phyloP scores from a whole-genome alignment of 2,113 vertebrate species.

The Thunnus maccoyii region DNA sequence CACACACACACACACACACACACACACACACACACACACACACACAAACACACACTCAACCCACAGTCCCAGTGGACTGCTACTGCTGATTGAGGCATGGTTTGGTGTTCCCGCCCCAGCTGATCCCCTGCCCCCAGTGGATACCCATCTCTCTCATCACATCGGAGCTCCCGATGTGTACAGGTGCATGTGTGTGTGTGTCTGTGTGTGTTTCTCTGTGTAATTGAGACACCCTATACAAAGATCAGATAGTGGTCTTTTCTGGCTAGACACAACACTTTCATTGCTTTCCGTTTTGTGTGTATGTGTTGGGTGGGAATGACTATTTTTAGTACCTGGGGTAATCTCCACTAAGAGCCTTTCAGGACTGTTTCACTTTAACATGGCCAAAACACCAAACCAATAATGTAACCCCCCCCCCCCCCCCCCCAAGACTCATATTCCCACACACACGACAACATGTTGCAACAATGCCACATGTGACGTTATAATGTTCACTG shows the following conservation, averaged over 20 bases:
- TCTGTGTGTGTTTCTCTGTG: conserved; percentile 37
- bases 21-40: conserved; percentile 28
- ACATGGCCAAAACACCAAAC: conserved; percentile 95
- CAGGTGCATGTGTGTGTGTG: conserved; percentile 18
- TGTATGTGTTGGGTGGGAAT: conserved; percentile 54
- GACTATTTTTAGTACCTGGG: conserved; percentile 93
- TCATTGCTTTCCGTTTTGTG: conserved; percentile 82
- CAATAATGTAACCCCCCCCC: conserved; percentile 88
- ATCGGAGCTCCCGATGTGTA: conserved; percentile 23
- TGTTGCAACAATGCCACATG: conserved; percentile 44
- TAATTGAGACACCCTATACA: conserved; percentile 62
- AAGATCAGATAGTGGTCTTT: conserved; percentile 69
- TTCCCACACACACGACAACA: conserved; percentile 52
- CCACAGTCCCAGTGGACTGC: conserved; percentile 62
- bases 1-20: not conserved
- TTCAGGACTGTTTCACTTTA: conserved; percentile 91
- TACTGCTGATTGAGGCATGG: conserved; percentile 73
- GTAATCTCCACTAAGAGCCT: conserved; percentile 95
- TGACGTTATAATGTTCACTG: conserved; percentile 53
- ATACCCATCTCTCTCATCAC: conserved; percentile 66
- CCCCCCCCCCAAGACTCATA: conserved; percentile 13
- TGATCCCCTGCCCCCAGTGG: conserved; percentile 71
- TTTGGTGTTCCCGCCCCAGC: conserved; percentile 73
- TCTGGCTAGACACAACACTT: conserved; percentile 89
- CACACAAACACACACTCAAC: conserved; percentile 34